Base-by-base conservation (phyloP, 2,797 vertebrate species). In the Eupleurogrammus muticus region DNA sequence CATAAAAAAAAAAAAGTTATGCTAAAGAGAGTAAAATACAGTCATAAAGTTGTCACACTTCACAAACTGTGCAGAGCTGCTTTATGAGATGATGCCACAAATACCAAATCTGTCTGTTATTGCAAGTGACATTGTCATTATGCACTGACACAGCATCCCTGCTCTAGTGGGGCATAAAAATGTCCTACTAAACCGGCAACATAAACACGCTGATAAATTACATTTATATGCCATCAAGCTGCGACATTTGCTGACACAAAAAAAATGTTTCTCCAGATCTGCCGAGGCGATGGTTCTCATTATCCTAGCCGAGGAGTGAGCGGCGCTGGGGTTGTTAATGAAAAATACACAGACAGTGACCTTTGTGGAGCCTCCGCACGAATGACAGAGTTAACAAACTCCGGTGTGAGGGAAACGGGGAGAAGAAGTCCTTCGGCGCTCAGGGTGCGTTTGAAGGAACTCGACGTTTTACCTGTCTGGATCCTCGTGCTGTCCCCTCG, bases 171-270 rank as follows among this genome's bases (percentile, higher is more conserved):
- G 92, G 90, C 92, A 91, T 92, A 87, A 92, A 93, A 92, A 88
- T 89, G 88, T 90, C 90, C 85, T 85, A 84, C 92, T 93, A 90
- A 94, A 93, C 79, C 81, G 64, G 89, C 89, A 90, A 91, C 90
- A 92, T 92, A 94, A 94, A 94, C 92, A 93, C 71, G 74, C 86
- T 92, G 91, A 94, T 93, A 90, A 94, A 94, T 93, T 91, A 91
- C 87, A 92, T 93, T 94, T 92, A 92, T 92, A 90, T 90, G 84
- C 89, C 85, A 93, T 91, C 83, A 90, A 90, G 90, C 91, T 86
- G 85, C 85, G 75, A 91, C 87, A 85, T 93, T 93, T 91, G 92
- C 93, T 94, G 93, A 93, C 92, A 91, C 82, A 81, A 89, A 73
- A 89, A 73, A 92, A 93, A 92, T 91, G 90, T 92, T 94, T 92